Percentiles rank a stretch among this genome's conserved stretches.
phyloP scores from a whole-genome alignment of 1,140 invertebrate genomes.

The Mamestra configurata region DNA sequence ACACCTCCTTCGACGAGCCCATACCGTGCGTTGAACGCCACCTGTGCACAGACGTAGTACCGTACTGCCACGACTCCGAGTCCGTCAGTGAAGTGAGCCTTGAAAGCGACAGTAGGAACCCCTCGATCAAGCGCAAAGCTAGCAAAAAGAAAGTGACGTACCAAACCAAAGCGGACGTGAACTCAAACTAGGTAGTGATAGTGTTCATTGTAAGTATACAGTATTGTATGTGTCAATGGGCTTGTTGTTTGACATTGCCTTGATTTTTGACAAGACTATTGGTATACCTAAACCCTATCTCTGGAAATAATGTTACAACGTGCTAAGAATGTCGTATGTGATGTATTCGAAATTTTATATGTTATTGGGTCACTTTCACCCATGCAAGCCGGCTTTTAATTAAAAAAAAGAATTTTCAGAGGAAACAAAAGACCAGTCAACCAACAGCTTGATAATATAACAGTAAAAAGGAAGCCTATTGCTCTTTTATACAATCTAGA shows the following conservation, averaged over 20 bases:
- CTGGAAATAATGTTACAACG: too few species aligned
- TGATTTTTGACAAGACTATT: neutral
- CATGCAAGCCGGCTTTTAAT: too few species aligned
- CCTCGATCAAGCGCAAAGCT: slow-evolving; percentile 70
- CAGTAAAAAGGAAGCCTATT: neutral
- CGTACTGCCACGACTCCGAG: slow-evolving; percentile 76
- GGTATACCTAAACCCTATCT: too few species aligned
- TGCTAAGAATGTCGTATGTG: too few species aligned
- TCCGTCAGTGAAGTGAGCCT: slow-evolving; percentile 82
- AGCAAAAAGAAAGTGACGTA: slow-evolving; percentile 81
- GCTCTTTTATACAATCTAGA: neutral
- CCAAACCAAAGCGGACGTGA: slow-evolving; percentile 83
- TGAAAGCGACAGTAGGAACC: slow-evolving; percentile 79
- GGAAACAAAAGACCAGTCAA: too few species aligned
- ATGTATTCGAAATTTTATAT: too few species aligned
- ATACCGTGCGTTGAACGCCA: slow-evolving; percentile 76
- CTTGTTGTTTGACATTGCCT: slow-evolving; percentile 6
- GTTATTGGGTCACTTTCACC: too few species aligned
- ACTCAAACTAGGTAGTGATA: slow-evolving; percentile 68
- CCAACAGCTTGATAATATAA: neutral
- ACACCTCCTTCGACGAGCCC: slow-evolving; percentile 71
- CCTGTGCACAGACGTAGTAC: slow-evolving; percentile 63
- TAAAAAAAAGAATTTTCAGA: too few species aligned
- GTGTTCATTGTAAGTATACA: slow-evolving; percentile 43
- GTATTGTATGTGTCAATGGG: slow-evolving; percentile 16